Evolutionary conservation across 2,113 vertebrate genomes (phyloP).

Genomic region (Leptocoma aspasia): DNA sequence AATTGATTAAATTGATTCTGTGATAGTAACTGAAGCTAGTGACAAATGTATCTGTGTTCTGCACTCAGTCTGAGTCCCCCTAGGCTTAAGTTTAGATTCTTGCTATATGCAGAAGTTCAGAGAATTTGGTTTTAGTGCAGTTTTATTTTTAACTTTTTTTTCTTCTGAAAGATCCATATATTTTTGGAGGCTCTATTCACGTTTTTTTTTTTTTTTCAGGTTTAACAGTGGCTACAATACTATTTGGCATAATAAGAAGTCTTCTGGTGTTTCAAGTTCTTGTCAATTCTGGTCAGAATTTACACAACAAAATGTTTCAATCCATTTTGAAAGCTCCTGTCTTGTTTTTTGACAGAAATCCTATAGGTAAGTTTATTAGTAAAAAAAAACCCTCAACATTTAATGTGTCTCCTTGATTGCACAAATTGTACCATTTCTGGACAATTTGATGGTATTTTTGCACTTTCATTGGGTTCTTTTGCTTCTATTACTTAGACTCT

Average conservation of each 20-base stretch:
- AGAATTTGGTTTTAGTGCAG: background rate
- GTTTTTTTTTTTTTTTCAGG: slow-evolving; percentile 69
- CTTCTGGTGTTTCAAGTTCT: slow-evolving; percentile 82
- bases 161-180: background rate
- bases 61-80: background rate
- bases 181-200: background rate
- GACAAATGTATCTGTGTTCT: background rate
- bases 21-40: background rate
- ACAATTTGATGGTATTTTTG: background rate
- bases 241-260: slow-evolving; percentile 82
- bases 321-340: slow-evolving; percentile 84
- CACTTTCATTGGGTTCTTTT: accelerated
- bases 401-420: background rate
- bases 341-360: slow-evolving; percentile 93
- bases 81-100: background rate
- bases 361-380: slow-evolving; percentile 81
- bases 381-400: background rate
- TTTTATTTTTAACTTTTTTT: background rate
- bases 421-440: background rate
- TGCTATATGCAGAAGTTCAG: background rate
- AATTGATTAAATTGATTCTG: background rate
- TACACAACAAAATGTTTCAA: slow-evolving; percentile 92
- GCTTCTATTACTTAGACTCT: background rate
- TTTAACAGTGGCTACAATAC: slow-evolving; percentile 77
- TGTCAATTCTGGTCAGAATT: slow-evolving; percentile 78